These are phyloP conservation scores for Sebastes oblongus DNA, from an alignment of 2,797 vertebrate species.

Conservation along the genomic window DNA sequence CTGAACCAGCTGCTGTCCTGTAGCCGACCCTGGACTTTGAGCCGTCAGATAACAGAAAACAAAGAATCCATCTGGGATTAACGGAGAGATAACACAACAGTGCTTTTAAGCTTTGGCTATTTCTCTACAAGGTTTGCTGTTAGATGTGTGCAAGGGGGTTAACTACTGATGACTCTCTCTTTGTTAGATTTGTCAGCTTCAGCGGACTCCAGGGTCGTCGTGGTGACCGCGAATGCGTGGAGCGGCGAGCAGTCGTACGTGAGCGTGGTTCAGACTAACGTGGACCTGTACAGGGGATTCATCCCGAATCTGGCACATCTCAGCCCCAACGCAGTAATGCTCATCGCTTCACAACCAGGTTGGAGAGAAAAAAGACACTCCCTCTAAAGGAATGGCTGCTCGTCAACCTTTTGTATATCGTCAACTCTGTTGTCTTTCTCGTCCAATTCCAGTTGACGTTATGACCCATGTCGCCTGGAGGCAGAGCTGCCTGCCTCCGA, in stretches of 20 bases:
- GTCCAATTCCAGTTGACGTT: conserved; percentile 87
- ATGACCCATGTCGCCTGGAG: conserved; percentile 96
- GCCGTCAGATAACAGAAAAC: background rate
- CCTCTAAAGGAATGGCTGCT: background rate
- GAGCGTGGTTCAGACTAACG: conserved; percentile 91
- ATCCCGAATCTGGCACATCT: conserved; percentile 86
- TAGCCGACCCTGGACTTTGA: background rate
- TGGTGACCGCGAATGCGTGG: conserved; percentile 91
- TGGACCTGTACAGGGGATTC: conserved; percentile 89
- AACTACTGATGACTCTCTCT: background rate
- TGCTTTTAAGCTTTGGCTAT: background rate
- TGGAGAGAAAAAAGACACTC: background rate
- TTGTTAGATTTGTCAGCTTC: conserved; percentile 87
- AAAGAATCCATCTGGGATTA: background rate
- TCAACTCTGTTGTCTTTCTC: background rate
- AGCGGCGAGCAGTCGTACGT: conserved; percentile 90
- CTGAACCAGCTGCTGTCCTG: background rate
- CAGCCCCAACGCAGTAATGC: conserved; percentile 85
- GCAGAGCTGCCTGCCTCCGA: conserved; percentile 88
- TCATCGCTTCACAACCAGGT: conserved; percentile 97
- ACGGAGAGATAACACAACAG: background rate
- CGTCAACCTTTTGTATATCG: background rate
- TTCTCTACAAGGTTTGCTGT: background rate
- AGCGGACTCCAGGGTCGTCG: conserved; percentile 88
- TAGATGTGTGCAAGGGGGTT: background rate